Conservation (phyloP, 2,888 invertebrate genomes). For the Drosophila rubida region DNA sequence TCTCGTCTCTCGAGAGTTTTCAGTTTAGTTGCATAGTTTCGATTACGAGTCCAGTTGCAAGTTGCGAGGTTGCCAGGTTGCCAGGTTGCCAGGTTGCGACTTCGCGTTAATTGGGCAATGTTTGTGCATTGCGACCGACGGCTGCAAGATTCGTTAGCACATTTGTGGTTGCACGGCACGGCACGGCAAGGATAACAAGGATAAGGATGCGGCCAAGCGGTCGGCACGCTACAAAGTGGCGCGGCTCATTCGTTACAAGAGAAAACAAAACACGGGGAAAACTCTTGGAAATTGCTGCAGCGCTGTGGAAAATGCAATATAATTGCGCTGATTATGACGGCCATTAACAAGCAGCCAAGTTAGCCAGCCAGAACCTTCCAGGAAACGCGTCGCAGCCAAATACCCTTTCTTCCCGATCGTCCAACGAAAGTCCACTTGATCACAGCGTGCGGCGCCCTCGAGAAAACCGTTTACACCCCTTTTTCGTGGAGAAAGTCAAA, state of each 20-base stretch:
- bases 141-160: slow-evolving; percentile 74
- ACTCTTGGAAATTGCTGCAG: slow-evolving; percentile 40
- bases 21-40: slow-evolving; percentile 34
- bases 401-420: slow-evolving; percentile 23
- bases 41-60: slow-evolving; percentile 15
- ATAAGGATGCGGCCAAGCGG: slow-evolving; percentile 23
- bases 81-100: slow-evolving; percentile 11
- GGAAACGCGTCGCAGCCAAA: slow-evolving; percentile 45
- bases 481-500: slow-evolving; percentile 7
- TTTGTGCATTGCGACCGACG: slow-evolving; percentile 46
- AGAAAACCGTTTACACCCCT: slow-evolving; percentile 5
- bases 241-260: slow-evolving; percentile 52
- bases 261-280: neutral
- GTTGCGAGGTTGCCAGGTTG: slow-evolving; percentile 1
- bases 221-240: slow-evolving; percentile 69
- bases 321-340: slow-evolving; percentile 81
- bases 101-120: slow-evolving; percentile 76
- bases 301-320: slow-evolving; percentile 73
- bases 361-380: slow-evolving; percentile 51
- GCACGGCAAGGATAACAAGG: slow-evolving; percentile 63
- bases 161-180: slow-evolving; percentile 69
- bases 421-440: slow-evolving; percentile 41
- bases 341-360: slow-evolving; percentile 69
- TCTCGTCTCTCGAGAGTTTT: slow-evolving; percentile 25
- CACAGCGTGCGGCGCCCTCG: slow-evolving; percentile 50